Evolutionary conservation across 2,113 vertebrate genomes (phyloP), one percentile per base, ranked within the genome.

Genomic region (Pontoporia blainvillei): DNA sequence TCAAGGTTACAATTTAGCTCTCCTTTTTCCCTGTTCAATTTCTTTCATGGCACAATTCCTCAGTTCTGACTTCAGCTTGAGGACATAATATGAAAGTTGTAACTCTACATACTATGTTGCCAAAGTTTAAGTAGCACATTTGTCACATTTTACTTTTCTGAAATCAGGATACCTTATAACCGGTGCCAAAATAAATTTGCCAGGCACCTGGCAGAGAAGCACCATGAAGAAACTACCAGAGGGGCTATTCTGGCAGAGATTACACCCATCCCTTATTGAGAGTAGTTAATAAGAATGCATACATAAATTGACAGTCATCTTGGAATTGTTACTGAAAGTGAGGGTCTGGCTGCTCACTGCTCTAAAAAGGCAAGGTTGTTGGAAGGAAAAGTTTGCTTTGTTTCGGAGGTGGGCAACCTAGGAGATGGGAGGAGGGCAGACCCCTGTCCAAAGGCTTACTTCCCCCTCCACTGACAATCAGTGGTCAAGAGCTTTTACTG

Each of bases 101-200:
- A 73, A 97, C 79, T 98, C 85, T 62, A 89, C 84, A 59, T 84
- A 82, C 87, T 8, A 25, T 2, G 8, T 57, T 93, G 86, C 89
- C 83, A 94, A 92, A 71, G 34, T 91, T 64, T 91, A 91, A 69
- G 90, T 81, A 71, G 90, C 62, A 93, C 62, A 94, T 95, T 97
- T 95, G 82, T 93, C 93, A 95, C 78, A 91, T 86, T 96, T 95
- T 86, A 64, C 76, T 94, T 86, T 94, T 90, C 86, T 85, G 52
- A 94, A 93, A 92, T 86, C 83, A 90, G 46, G 57, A 54, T 81
- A 85, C 66, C 73, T 96, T 86, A 11, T 81, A 61, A 76, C 71
- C 31, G 73, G 92, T 78, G 52, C 86, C 92, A 57, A 95, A 96
- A 90, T 83, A 95, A 95, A 87, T 89, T 84, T 97, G 73, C 78